These are phyloP conservation scores for Cheilosia grossa DNA, from an alignment of 2,888 invertebrate genomes.

Conservation along the genomic window DNA sequence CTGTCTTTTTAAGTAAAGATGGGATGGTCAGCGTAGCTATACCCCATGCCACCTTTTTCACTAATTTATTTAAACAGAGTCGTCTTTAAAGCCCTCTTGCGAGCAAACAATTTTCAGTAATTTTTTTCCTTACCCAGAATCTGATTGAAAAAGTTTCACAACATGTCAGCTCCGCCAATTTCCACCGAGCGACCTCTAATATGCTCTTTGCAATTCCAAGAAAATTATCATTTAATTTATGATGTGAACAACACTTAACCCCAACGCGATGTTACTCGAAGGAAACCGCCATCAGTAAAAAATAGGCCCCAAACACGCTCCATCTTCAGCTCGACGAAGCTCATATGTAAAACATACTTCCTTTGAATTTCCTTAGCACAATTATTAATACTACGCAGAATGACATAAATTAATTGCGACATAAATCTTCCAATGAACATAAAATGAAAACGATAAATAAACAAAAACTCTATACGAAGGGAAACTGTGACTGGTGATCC, in stretches of 20 bases:
- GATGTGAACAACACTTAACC: constrained; percentile 33
- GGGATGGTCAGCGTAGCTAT: no score
- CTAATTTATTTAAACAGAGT: no score
- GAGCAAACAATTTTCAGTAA: no score
- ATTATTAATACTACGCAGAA: constrained; percentile 55
- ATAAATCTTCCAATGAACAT: constrained; percentile 65
- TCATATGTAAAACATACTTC: constrained; percentile 59
- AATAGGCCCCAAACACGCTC: not conserved
- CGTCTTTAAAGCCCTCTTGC: no score
- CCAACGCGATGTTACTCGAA: constrained; percentile 8
- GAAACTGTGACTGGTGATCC: constrained; percentile 3
- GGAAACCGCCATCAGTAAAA: not conserved
- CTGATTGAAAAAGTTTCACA: no score
- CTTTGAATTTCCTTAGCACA: constrained; percentile 45
- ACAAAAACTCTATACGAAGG: not conserved
- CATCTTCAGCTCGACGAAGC: not conserved
- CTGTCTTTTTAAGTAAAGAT: no score
- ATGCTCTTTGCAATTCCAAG: constrained; percentile 6
- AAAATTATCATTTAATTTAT: constrained; percentile 35
- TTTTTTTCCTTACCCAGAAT: no score
- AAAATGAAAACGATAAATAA: constrained; percentile 30
- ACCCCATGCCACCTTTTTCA: no score
- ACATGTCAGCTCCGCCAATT: no score
- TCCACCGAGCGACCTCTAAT: not conserved
- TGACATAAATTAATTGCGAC: constrained; percentile 73